Conservation (phyloP, 1,140 invertebrate genomes). For the Drosophila kikkawai region DNA sequence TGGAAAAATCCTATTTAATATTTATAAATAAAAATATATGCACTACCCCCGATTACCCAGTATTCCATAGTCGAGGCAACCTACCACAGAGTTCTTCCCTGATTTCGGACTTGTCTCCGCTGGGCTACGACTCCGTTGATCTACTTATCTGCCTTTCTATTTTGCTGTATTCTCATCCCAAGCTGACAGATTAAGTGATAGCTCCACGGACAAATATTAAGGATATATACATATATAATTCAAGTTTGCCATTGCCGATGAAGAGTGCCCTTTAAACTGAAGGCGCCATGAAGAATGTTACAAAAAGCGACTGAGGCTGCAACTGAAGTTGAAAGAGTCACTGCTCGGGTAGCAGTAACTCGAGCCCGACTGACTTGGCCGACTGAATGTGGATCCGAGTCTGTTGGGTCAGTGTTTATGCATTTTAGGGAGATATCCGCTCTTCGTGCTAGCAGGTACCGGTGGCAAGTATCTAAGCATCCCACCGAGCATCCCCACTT, state of each 20-base stretch:
- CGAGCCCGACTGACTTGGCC: conserved; percentile 1
- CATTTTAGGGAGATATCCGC: conserved; percentile 53
- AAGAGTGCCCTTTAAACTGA: conserved; percentile 64
- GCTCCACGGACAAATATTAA: conserved; percentile 52
- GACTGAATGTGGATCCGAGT: conserved; percentile 57
- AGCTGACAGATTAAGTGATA: conserved; percentile 71
- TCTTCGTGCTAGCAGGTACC: conserved; percentile 29
- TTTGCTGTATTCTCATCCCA: conserved; percentile 34
- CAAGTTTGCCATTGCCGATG: conserved; percentile 50
- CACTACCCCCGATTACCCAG: neutral
- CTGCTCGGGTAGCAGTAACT: neutral
- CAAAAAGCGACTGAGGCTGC: conserved; percentile 37
- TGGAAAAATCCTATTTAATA: too few species aligned
- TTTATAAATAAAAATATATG: too few species aligned
- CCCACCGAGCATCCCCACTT: conserved; percentile 8
- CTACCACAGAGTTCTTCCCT: neutral
- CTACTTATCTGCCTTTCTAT: conserved; percentile 31
- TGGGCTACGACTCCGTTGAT: conserved; percentile 1
- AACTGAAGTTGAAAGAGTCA: conserved; percentile 14
- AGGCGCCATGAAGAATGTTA: conserved; percentile 54
- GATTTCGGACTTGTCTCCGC: neutral
- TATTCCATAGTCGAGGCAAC: neutral
- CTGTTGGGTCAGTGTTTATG: conserved; percentile 53
- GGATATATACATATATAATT: conserved; percentile 51
- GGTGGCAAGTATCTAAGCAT: conserved; percentile 19